Evolutionary conservation across 2,888 invertebrate species (phyloP).

Genomic region (Malachius bipustulatus): DNA sequence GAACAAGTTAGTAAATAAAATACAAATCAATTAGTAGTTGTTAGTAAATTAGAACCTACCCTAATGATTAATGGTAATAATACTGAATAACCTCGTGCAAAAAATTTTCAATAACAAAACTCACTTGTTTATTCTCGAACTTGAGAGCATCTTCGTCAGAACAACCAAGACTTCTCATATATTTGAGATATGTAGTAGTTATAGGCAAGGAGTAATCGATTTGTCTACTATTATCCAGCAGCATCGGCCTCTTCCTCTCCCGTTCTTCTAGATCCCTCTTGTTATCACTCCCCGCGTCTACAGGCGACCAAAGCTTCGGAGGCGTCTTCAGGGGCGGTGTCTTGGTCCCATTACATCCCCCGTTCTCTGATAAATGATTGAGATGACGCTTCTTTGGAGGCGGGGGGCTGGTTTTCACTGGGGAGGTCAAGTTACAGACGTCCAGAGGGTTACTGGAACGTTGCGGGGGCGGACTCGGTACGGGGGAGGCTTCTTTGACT

Average conservation of each 20-base stretch:
- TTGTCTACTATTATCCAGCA: conserved; percentile 37
- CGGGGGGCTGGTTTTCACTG: conserved; percentile 42
- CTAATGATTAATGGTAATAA: conserved; percentile 29
- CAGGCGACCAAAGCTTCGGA: conserved; percentile 52
- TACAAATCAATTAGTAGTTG: conserved; percentile 1
- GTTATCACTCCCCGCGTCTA: conserved; percentile 32
- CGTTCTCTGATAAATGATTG: conserved; percentile 28
- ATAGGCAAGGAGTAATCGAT: conserved; percentile 80
- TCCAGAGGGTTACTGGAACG: conserved; percentile 50
- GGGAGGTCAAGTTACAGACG: conserved; percentile 50
- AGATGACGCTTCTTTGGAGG: conserved; percentile 38
- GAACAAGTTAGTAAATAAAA: conserved; percentile 4
- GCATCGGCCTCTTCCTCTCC: conserved; percentile 17
- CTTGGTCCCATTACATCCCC: conserved; percentile 5
- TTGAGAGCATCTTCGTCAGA: conserved; percentile 48
- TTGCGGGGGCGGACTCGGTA: no score
- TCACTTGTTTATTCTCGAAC: conserved; percentile 46
- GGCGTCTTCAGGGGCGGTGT: conserved; percentile 32
- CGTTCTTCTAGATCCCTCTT: conserved; percentile 28
- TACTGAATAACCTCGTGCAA: conserved; percentile 33
- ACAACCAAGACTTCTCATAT: conserved; percentile 62
- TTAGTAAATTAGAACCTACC: no score
- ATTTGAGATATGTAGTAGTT: conserved; percentile 78
- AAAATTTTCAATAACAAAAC: conserved; percentile 35
- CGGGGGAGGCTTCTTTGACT: no score